Evolutionary conservation across 2,113 vertebrate genomes (phyloP), one percentile per base, ranked within the genome.

Genomic region (Oxyruncus cristatus): DNA sequence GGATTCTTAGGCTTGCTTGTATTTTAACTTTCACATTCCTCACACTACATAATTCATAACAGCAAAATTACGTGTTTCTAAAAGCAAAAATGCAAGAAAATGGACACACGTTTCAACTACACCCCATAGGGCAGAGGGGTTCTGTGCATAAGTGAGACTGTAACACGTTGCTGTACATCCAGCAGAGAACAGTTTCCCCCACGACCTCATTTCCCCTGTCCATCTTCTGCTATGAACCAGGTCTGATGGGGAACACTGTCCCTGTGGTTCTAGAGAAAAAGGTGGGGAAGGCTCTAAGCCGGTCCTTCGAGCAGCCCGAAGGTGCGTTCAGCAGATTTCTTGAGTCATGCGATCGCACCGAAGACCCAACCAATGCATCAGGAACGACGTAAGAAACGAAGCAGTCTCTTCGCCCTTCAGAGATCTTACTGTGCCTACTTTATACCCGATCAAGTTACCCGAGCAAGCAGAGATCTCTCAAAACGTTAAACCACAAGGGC

Each of bases 371-470:
- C 21, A 22, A 5, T 0, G 3, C 50, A 10, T 3, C 3, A 5
- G 20, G 8, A 42, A 42, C 0, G 8, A 27, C 72, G 8, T 0
- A 5, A 50, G 46, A n/a, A 44, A 30, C 1, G 1, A 27, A 11
- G 50, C 41, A 4, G 9, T 2, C 7, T 6, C 27, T 33, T 8
- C 8, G 23, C 14, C 87, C 12, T 24, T 18, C 32, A 6, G 46
- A 2, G 23, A n/a, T 5, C 50, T 11, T 2, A 8, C 46, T 4
- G 19, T 1, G 46, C 56, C 65, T 5, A 3, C 53, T n/a, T 1
- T 28, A 17, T 26, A 13, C n/a, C 5, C 5, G 1, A 4, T 0
- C 14, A 15, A 16, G 22, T 11, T 1, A 20, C 12, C 0, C 4
- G 8, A 35, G 49, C 5, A 17, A 17, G 49, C 49, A 7, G 41